Percentiles rank a stretch among this genome's conserved stretches.
Evolutionary conservation across 2,797 vertebrate genomes (phyloP).

Genomic region (Erethizon dorsatum): DNA sequence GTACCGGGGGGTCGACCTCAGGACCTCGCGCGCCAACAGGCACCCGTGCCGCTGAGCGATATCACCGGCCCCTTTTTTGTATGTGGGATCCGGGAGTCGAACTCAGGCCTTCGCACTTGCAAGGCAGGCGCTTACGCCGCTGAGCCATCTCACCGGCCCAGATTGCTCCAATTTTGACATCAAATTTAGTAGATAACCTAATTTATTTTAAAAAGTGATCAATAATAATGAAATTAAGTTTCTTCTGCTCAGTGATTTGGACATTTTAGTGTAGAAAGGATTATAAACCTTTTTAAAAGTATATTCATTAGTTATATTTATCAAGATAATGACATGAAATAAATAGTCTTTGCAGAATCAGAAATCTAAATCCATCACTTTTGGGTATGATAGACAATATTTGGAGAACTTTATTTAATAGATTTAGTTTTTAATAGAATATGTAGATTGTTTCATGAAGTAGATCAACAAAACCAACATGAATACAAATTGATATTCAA

Average conservation of each 20-base stretch:
- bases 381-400: not conserved
- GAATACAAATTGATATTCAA: not conserved
- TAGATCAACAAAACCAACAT: not conserved
- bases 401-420: constrained; percentile 17
- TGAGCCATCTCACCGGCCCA: too few species aligned
- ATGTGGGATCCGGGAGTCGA: too few species aligned
- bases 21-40: too few species aligned
- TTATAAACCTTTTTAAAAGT: constrained; percentile 26
- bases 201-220: constrained; percentile 41
- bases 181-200: not conserved
- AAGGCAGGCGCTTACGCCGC: too few species aligned
- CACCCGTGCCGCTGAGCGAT: too few species aligned
- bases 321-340: constrained; percentile 46
- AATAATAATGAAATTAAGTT: constrained; percentile 4
- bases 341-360: constrained; percentile 31
- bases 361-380: not conserved
- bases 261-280: constrained; percentile 13
- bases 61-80: too few species aligned
- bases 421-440: not conserved
- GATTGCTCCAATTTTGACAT: not conserved
- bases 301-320: not conserved
- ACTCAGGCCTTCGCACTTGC: too few species aligned
- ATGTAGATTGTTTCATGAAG: not conserved
- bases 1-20: too few species aligned
- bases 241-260: constrained; percentile 26